Conservation (phyloP, 2,797 vertebrate genomes). For the Capromys pilorides region DNA sequence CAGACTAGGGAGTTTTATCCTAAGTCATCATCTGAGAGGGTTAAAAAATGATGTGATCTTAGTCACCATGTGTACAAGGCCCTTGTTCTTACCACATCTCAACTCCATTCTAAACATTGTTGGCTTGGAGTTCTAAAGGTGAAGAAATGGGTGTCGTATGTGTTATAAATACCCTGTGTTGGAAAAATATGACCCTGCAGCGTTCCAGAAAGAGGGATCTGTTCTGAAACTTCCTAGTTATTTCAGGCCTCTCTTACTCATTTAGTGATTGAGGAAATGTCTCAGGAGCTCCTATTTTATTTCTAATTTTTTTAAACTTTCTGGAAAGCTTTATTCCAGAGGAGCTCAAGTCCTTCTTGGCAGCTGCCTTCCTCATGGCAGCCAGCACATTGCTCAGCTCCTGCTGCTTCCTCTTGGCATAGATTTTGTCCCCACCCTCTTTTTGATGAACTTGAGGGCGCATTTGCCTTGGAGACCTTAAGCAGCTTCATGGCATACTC, state of each 20-base stretch:
- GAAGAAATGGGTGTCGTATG: not conserved
- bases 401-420: too few species aligned
- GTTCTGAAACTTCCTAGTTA: not conserved
- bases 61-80: not conserved
- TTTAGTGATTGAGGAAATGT: not conserved
- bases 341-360: too few species aligned
- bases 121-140: constrained; percentile 29
- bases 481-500: too few species aligned
- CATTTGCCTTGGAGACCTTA: too few species aligned
- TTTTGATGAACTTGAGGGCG: too few species aligned
- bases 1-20: not conserved
- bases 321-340: too few species aligned
- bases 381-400: too few species aligned
- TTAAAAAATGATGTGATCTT: constrained; percentile 12
- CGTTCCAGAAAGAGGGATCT: not conserved
- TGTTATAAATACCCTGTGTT: not conserved
- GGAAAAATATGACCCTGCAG: constrained; percentile 9
- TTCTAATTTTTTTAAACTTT: too few species aligned
- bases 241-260: not conserved
- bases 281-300: not conserved
- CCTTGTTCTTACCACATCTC: not conserved
- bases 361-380: too few species aligned
- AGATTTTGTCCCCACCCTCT: too few species aligned
- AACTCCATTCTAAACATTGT: not conserved
- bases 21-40: not conserved